Base-by-base conservation (phyloP, 2,113 vertebrate species). In the Phoxinus phoxinus region DNA sequence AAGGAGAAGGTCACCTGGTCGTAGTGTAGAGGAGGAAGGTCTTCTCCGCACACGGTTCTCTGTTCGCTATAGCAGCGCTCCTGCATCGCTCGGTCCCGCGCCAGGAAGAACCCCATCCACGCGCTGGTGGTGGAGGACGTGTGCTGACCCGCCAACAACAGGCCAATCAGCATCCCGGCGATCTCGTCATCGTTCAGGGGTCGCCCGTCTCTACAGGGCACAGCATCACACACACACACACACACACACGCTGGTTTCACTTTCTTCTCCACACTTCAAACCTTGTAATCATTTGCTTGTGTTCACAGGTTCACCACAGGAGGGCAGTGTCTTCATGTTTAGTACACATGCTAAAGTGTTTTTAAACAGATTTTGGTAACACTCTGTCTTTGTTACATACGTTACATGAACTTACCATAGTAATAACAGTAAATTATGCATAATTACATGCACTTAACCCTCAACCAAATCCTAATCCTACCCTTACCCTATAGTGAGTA, bases 71-170 rank as follows among this genome's bases (percentile, higher is more conserved):
- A 98, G 93, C 98, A 99, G 87, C 93, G 94, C 0, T 96, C 92
- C 94, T 99, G 98, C 23, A 98, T 79, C 0, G 89, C 27, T 82
- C 94, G 94, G 85, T 99, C 95, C 84, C 90, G 94, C 77, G 98
- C 97, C 83, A 99, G 87, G 92, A 98, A 99, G 94, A 99, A 99
- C 41, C 97, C 98, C 83, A 99, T 89, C 98, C 98, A 99, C 84
- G 98, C 92, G 0, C 97, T 97, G 27, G 98, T 99, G 89, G 98
- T 99, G 86, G 98, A 99, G 48, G 97, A 99, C 0, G 98, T 99
- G 92, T 99, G 98, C 93, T 99, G 98, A 19, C 98, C 98, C 0
- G 98, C 98, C 53, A 99, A 90, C 0, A 99, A 94, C 88, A 99
- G 91, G 23, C 97, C 98, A 0, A 99, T 99, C 53, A 99, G 95